Conservation (phyloP, 1,140 invertebrate genomes). For the Anagrus nilaparvatae region DNA sequence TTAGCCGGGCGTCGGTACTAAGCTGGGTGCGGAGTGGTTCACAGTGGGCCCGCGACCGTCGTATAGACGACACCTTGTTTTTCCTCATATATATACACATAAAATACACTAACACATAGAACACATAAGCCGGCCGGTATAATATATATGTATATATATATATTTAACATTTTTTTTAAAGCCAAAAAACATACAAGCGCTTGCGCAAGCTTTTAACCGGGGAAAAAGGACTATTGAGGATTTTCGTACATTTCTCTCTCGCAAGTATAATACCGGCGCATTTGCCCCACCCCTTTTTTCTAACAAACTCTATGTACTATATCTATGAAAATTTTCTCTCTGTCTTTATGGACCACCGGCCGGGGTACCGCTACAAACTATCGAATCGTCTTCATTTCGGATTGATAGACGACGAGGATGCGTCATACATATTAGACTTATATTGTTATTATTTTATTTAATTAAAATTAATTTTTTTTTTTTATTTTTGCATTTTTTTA, state of each 20-base stretch:
- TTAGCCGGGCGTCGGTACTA: constrained; percentile 23
- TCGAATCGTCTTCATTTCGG: constrained; percentile 13
- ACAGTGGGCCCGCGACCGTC: constrained; percentile 43
- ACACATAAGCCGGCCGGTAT: neutral
- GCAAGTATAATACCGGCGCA: constrained; percentile 18
- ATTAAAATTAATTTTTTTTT: no score
- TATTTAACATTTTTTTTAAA: no score
- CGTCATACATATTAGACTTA: no score
- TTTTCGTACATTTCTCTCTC: constrained; percentile 19
- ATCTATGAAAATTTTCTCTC: no score
- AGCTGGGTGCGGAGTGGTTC: constrained; percentile 39
- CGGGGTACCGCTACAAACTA: no score
- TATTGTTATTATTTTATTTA: no score
- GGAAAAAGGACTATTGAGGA: no score
- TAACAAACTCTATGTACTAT: no score
- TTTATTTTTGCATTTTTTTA: no score
- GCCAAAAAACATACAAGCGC: no score
- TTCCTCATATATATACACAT: neutral
- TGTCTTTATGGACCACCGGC: neutral
- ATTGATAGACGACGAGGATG: constrained; percentile 13
- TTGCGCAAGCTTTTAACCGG: no score
- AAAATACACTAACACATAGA: neutral
- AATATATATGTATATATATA: no score
- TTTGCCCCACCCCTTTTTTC: constrained; percentile 21
- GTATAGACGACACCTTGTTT: constrained; percentile 36